Evolutionary conservation across 1,140 invertebrate genomes (phyloP), one percentile per base, ranked within the genome.

Genomic region (Bombyx mori): DNA sequence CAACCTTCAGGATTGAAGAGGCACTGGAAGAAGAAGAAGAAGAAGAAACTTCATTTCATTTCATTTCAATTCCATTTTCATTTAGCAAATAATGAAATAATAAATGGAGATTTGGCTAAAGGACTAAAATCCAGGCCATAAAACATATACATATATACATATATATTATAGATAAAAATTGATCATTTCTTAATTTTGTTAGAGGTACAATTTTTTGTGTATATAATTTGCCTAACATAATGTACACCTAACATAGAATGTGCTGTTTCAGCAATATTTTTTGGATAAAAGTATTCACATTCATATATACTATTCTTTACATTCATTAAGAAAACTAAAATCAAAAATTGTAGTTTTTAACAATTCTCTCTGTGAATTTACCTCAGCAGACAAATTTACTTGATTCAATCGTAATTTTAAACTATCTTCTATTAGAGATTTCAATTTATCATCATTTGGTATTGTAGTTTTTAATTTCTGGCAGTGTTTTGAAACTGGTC

Each of bases 391-490:
- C 44, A 85, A 63, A 56, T 57, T 61, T 49, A 60, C 56, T 52
- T 84, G 78, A 58, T 61, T 77, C 56, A 77, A 73, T 54, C 81
- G 71, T 57, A 87, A 50, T 56, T 75, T 83, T 42, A 87, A 63
- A 58, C 81, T 87, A 55, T 87, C 82, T 57, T 82, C 66, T 56
- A 87, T 71, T n/a, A 87, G 63, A 6, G 76, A 79, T 61, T 71
- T 81, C 0, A 84, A 57, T 35, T 63, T 59, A 54, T 77, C 72
- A 69, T 79, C 70, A 35, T 66, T 62, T 50, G 72, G 60, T 45
- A 65, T 18, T 62, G 56, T 66, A 52, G 71, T 78, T 43, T 57
- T 42, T 10, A 79, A 55, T 52, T 71, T 77, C 42, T 70, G 68
- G 51, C 63, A 74, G 57, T 78, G 68, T 9, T 63, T 77, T 0